Base-by-base conservation (phyloP, 2,113 vertebrate genomes). In the Melanostigma gelatinosum region DNA sequence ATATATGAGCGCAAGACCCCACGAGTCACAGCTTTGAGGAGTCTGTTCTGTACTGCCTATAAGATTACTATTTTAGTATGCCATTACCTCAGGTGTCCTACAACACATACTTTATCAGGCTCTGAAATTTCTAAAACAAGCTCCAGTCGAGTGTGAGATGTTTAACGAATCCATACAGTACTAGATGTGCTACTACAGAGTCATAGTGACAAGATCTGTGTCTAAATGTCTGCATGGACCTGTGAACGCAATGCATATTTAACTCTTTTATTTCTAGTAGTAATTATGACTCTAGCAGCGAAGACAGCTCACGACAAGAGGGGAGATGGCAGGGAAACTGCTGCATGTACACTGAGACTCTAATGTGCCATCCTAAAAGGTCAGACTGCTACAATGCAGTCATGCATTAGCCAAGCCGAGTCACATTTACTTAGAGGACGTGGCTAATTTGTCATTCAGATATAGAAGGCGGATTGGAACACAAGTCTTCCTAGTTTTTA, bases 351-450 rank as follows among this genome's bases (percentile, higher is more conserved):
- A 74, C 75, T 16, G 36, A 78, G 64, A 68, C 73, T 61, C 40
- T 70, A 84, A 72, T 86, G 67, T 83, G 72, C 78, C 79, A 85
- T 84, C 75, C 15, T 68, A 88, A 90, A 55, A 93, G 88, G 87
- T 89, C 88, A 88, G 9, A 65, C 50, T 73, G 79, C 54, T 61
- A 62, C 84, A 82, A 70, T 60, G 63, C 57, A 84, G 63, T 88
- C 87, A 83, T 44, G 70, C 69, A 86, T 80, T 88, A 86, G 68
- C 80, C 65, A 68, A 75, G 68, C 54, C 36, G 63, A 69, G 77
- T 74, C 77, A 66, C 75, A 90, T 87, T 80, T 76, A 82, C 55
- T 57, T 67, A 70, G 44, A 61, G 55, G 71, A 85, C 67, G 24
- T 57, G 68, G 69, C 67, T 85, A 84, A 91, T 90, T 76, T 70